phyloP scores from a whole-genome alignment of 23 tunicate species.

The Styela clava region DNA sequence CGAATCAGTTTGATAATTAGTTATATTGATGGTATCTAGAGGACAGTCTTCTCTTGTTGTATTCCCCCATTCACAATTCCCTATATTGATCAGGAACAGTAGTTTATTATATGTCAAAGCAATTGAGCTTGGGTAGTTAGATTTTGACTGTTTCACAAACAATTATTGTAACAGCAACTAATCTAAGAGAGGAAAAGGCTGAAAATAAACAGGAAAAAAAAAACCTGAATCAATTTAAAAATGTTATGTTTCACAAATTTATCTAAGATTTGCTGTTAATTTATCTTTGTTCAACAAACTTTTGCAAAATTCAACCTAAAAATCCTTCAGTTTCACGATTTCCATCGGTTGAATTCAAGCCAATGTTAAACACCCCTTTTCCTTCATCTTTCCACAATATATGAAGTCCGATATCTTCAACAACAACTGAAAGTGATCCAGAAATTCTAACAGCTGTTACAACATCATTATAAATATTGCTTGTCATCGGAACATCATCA shows the following conservation, averaged over 20 bases:
- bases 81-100: too few relatives aligned
- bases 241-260: too few relatives aligned
- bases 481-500: not conserved
- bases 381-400: not conserved
- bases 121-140: too few relatives aligned
- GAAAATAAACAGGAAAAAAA: not conserved
- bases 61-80: slow-evolving; percentile 17
- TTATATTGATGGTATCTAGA: not conserved
- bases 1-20: slow-evolving; percentile 4
- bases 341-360: not conserved
- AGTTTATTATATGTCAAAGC: too few relatives aligned
- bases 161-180: too few relatives aligned
- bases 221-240: not conserved
- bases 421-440: not conserved
- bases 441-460: not conserved
- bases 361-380: not conserved
- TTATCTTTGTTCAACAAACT: too few relatives aligned
- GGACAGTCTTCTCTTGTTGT: slow-evolving; percentile 17
- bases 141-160: too few relatives aligned
- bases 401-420: not conserved
- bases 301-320: too few relatives aligned
- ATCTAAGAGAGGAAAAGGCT: too few relatives aligned
- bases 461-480: not conserved
- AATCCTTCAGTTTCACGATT: slow-evolving; percentile 4
- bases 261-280: too few relatives aligned